These are phyloP conservation scores for Forbesichthys papilliferus DNA, from an alignment of 2,113 vertebrate genomes.

Conservation along the genomic window DNA sequence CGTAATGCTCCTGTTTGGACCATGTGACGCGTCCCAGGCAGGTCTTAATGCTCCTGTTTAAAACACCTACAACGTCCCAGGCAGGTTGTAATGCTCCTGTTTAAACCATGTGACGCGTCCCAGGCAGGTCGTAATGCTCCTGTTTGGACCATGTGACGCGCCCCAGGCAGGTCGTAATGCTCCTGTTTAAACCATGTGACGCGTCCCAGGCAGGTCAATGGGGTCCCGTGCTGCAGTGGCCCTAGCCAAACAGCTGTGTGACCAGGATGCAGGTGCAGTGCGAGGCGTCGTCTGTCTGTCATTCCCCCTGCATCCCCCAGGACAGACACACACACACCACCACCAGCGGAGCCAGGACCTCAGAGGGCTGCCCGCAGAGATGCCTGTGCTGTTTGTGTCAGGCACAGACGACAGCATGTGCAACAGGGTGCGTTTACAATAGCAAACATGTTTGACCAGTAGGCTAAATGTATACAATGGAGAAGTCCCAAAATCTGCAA, in stretches of 20 bases:
- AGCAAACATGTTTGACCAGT: neutral
- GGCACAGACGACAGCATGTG: constrained; percentile 92
- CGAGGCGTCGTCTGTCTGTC: constrained; percentile 88
- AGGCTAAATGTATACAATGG: no score
- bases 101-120: no score
- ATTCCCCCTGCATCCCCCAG: constrained; percentile 88
- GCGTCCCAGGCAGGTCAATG: constrained; percentile 86
- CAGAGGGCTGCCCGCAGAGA: constrained; percentile 66
- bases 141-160: no score
- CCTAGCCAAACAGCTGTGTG: constrained; percentile 65
- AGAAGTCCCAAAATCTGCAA: no score
- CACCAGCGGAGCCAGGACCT: constrained; percentile 86
- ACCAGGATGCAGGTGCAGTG: constrained; percentile 68
- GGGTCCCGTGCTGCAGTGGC: constrained; percentile 87
- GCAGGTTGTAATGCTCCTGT: no score
- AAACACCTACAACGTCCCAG: no score
- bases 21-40: no score
- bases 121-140: no score
- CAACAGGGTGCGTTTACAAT: constrained; percentile 75
- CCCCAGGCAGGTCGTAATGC: no score
- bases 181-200: no score
- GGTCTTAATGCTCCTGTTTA: no score
- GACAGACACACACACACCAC: constrained; percentile 73
- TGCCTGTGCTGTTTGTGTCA: constrained; percentile 87
- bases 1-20: no score